Percentiles rank a stretch among this genome's conserved stretches.
phyloP scores from a whole-genome alignment of 1,140 invertebrate genomes.

The Drosophila sproati region DNA sequence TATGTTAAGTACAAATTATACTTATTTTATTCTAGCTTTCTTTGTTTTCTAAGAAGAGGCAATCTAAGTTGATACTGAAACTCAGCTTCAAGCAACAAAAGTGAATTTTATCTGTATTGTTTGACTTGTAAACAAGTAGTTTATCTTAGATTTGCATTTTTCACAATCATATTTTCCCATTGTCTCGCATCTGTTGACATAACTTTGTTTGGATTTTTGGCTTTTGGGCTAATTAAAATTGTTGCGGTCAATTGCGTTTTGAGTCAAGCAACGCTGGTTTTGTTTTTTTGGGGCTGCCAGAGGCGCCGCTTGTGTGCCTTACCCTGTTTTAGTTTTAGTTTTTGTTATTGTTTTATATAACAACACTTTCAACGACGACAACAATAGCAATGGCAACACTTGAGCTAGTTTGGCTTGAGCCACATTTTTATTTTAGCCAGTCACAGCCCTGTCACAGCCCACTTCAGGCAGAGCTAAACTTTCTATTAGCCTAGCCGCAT shows the following conservation, averaged over 20 bases:
- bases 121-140: not conserved
- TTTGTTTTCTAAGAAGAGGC: not conserved
- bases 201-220: constrained; percentile 38
- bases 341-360: constrained; percentile 36
- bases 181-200: constrained; percentile 54
- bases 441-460: not conserved
- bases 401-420: constrained; percentile 45
- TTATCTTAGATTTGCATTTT: not conserved
- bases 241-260: constrained; percentile 63
- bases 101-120: constrained; percentile 12
- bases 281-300: not conserved
- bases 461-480: constrained; percentile 14
- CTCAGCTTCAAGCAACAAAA: not conserved
- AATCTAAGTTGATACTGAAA: not conserved
- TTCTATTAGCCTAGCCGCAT: constrained; percentile 27
- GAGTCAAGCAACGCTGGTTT: constrained; percentile 24
- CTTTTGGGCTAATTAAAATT: constrained; percentile 50
- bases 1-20: not conserved
- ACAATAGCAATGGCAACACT: constrained; percentile 25
- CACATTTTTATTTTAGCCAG: not conserved
- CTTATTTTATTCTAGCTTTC: not conserved
- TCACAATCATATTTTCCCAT: constrained; percentile 25
- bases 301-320: constrained; percentile 15
- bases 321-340: constrained; percentile 12
- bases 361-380: constrained; percentile 33